phyloP scores from a whole-genome alignment of 2,888 invertebrate genomes.

The Tipula unca region DNA sequence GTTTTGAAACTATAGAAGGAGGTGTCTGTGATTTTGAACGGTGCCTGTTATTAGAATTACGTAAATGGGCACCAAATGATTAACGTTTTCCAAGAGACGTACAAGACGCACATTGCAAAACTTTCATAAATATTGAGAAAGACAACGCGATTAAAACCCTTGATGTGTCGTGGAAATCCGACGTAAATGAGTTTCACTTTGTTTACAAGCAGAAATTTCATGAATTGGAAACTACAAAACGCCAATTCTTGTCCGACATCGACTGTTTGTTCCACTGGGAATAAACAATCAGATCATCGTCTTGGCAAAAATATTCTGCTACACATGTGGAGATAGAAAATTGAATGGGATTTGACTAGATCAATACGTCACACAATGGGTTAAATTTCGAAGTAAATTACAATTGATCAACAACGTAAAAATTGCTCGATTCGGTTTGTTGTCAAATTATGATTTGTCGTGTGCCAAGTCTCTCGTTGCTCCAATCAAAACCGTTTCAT shows the following conservation, averaged over 20 bases:
- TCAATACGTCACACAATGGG: background rate
- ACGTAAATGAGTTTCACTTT: background rate
- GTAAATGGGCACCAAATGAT: background rate
- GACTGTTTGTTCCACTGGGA: background rate
- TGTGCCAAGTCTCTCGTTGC: too few relatives aligned
- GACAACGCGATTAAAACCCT: background rate
- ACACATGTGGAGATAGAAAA: background rate
- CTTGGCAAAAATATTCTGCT: background rate
- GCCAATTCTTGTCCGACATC: background rate
- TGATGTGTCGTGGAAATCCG: background rate
- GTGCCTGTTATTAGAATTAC: background rate
- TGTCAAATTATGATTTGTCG: background rate
- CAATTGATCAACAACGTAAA: background rate
- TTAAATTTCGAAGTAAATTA: background rate
- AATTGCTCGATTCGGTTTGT: background rate
- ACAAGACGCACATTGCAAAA: too few relatives aligned
- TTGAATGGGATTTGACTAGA: background rate
- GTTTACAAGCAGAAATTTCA: background rate
- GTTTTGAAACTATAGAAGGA: background rate
- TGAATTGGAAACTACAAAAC: too few relatives aligned
- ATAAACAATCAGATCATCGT: background rate
- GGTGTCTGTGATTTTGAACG: background rate
- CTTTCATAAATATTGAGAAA: background rate
- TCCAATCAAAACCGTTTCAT: too few relatives aligned
- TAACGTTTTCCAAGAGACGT: too few relatives aligned